Evolutionary conservation across 2,113 vertebrate species (phyloP).

Genomic region (Corynorhinus townsendii): DNA sequence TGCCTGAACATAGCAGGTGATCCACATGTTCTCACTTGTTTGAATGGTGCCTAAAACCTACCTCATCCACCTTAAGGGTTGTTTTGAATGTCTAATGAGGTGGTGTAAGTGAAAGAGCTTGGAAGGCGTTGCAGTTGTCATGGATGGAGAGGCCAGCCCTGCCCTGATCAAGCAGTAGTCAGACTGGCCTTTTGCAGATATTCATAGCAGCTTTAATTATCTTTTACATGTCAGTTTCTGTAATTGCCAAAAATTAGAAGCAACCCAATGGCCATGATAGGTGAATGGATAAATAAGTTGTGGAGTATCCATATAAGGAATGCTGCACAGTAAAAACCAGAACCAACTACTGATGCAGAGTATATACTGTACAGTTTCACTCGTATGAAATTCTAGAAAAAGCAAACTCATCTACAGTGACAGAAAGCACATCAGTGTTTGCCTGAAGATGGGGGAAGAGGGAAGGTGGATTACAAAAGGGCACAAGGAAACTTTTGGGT

Average conservation of each 20-base stretch:
- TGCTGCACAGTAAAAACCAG: neutral
- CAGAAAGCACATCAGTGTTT: neutral
- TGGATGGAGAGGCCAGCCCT: neutral
- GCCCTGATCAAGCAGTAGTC: neutral
- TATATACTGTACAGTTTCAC: neutral
- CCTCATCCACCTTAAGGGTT: neutral
- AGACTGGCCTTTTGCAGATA: neutral
- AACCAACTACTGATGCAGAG: neutral
- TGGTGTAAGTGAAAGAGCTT: neutral
- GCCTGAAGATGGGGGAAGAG: neutral
- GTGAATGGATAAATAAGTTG: neutral
- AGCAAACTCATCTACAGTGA: neutral
- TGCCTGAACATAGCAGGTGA: neutral
- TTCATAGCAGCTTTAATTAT: neutral
- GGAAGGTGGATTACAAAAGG: neutral
- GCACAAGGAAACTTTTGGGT: neutral
- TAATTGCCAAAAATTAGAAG: neutral
- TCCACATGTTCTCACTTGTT: neutral
- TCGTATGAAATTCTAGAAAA: neutral
- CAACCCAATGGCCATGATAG: neutral
- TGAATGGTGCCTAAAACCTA: neutral
- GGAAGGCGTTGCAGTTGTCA: neutral
- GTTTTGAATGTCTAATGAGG: neutral
- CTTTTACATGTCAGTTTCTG: neutral
- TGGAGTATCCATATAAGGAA: neutral